A percentile compares a stretch with the other conserved stretches of the same genome.
Evolutionary conservation across 2,797 vertebrate species (phyloP).

Genomic region (Myotis vivesi): DNA sequence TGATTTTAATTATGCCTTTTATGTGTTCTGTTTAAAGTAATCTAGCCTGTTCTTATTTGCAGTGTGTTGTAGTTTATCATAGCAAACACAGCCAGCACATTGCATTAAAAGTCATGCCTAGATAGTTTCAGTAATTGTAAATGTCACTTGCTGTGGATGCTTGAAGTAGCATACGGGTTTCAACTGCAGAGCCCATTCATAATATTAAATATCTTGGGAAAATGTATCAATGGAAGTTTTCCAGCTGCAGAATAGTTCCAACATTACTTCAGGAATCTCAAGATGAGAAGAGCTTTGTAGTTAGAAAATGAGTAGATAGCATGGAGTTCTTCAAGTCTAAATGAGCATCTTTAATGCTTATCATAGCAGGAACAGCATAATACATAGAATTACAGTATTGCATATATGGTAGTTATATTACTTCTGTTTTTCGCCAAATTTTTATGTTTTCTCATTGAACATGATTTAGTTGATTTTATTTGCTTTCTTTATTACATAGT

Average conservation of each 20-base stretch:
- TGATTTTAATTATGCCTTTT: conserved; percentile 66
- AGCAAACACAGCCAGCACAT: conserved; percentile 1
- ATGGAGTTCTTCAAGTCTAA: not conserved
- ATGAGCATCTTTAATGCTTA: not conserved
- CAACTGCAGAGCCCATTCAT: conserved; percentile 52
- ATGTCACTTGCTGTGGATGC: conserved; percentile 44
- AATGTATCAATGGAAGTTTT: conserved; percentile 61
- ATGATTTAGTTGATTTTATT: not conserved
- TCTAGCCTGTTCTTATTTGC: conserved; percentile 49
- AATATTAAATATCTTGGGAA: conserved; percentile 65
- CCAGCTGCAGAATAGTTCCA: conserved; percentile 56
- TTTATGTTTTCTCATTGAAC: conserved; percentile 2
- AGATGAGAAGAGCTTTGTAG: conserved; percentile 42
- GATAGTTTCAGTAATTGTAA: conserved; percentile 21
- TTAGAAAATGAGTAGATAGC: conserved; percentile 17
- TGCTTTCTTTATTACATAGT: not conserved
- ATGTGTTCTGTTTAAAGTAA: conserved; percentile 58
- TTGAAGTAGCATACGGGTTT: conserved; percentile 41
- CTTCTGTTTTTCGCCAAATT: conserved; percentile 20
- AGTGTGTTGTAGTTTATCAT: conserved; percentile 36
- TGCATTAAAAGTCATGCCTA: conserved; percentile 34
- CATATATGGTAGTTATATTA: not conserved
- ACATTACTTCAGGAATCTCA: conserved; percentile 49
- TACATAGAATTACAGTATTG: not conserved
- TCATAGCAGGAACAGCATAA: not conserved